phyloP scores from a whole-genome alignment of 1,140 invertebrate genomes.

The Caenorhabditis briggsae region DNA sequence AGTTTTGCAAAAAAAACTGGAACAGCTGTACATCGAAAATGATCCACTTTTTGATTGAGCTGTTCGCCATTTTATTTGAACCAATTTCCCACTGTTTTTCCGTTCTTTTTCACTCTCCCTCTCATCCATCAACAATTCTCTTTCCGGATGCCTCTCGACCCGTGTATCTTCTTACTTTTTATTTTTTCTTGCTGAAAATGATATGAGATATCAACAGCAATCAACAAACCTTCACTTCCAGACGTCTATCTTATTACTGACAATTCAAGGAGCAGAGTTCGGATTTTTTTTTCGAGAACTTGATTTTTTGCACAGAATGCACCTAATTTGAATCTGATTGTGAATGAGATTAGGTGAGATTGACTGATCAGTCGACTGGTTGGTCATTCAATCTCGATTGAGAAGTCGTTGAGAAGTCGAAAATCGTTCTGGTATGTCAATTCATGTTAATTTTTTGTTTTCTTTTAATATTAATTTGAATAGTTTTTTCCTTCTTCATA shows the following conservation, averaged over 20 bases:
- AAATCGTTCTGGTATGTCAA: too few species aligned
- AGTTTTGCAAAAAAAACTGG: background rate
- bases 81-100: slow-evolving; percentile 21
- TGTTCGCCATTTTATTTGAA: background rate
- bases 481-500: too few species aligned
- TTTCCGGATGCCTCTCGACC: slow-evolving; percentile 22
- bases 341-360: background rate
- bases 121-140: background rate
- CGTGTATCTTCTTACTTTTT: background rate
- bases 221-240: background rate
- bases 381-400: too few species aligned
- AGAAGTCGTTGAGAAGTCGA: too few species aligned
- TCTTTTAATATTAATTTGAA: too few species aligned
- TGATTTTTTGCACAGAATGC: background rate
- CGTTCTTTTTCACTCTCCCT: background rate
- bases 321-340: background rate
- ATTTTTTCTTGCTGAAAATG: slow-evolving; percentile 14
- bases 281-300: background rate
- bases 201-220: background rate
- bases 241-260: slow-evolving; percentile 5
- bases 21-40: too few species aligned
- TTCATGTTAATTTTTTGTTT: too few species aligned
- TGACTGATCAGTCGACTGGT: too few species aligned
- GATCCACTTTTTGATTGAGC: too few species aligned
- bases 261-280: slow-evolving; percentile 26